Evolutionary conservation across 2,888 invertebrate species (phyloP).

Genomic region (Phaonia tiefii): DNA sequence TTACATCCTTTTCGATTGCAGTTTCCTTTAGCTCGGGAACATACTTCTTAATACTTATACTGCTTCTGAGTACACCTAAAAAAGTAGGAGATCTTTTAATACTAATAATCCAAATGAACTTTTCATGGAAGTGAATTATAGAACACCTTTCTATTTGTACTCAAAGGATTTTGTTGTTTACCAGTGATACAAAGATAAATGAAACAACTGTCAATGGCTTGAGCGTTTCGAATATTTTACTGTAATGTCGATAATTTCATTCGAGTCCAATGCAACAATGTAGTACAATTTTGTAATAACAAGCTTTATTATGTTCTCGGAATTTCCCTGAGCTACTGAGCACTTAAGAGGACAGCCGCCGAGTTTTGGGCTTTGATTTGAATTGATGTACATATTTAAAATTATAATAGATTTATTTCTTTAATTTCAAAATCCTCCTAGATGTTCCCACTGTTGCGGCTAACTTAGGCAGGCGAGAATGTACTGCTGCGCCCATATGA

Average conservation of each 20-base stretch:
- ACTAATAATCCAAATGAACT: too few species aligned
- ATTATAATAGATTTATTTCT: conserved; percentile 22
- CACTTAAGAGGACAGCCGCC: conserved; percentile 13
- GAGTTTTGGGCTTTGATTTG: not conserved
- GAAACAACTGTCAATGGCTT: conserved; percentile 32
- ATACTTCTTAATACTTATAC: too few species aligned
- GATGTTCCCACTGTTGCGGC: conserved; percentile 67
- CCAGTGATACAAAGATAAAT: too few species aligned
- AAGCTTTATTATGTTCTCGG: conserved; percentile 55
- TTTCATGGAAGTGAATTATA: too few species aligned
- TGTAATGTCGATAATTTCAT: not conserved
- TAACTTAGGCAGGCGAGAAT: conserved; percentile 77
- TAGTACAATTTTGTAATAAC: conserved; percentile 48
- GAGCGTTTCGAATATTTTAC: conserved; percentile 49
- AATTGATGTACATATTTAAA: not conserved
- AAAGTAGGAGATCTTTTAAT: too few species aligned
- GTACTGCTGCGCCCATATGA: conserved; percentile 79
- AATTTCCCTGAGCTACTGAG: conserved; percentile 65
- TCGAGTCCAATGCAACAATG: not conserved
- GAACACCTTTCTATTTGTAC: too few species aligned
- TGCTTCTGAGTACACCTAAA: too few species aligned
- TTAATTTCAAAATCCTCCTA: conserved; percentile 50
- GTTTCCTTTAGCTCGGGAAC: too few species aligned
- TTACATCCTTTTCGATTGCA: too few species aligned
- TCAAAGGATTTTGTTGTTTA: too few species aligned